These are phyloP conservation scores for Paraescarpia echinospica DNA, from an alignment of 1,140 invertebrate genomes.

Conservation along the genomic window DNA sequence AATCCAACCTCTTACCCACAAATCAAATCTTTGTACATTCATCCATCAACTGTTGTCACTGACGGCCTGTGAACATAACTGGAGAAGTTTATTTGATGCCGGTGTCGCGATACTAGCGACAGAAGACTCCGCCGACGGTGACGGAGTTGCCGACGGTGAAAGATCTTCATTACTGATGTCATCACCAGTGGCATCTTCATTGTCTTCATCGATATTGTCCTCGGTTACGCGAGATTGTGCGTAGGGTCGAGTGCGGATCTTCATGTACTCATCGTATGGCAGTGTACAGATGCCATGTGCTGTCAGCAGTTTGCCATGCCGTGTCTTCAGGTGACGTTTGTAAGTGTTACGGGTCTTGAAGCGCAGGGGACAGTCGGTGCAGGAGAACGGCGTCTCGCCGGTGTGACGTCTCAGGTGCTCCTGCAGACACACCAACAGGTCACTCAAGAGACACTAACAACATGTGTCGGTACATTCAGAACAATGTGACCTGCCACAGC, in stretches of 20 bases:
- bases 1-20: not conserved
- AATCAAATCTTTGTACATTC: not conserved
- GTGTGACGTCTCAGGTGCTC: slow-evolving; percentile 69
- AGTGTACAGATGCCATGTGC: slow-evolving; percentile 12
- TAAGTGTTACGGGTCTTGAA: slow-evolving; percentile 71
- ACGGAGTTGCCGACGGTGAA: not conserved
- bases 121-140: not conserved
- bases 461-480: too few species aligned
- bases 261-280: slow-evolving; percentile 17
- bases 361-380: slow-evolving; percentile 66
- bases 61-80: not conserved
- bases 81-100: not conserved
- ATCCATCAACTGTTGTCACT: not conserved
- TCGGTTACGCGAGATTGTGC: not conserved
- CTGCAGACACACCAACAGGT: slow-evolving; percentile 31
- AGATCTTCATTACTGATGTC: not conserved
- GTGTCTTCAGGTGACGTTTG: slow-evolving; percentile 65
- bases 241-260: not conserved
- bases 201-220: not conserved
- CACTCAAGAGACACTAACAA: too few species aligned
- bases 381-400: slow-evolving; percentile 70
- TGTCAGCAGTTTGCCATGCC: slow-evolving; percentile 53
- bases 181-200: not conserved
- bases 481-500: too few species aligned
- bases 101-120: not conserved